These are phyloP conservation scores for Cheirogaleus medius DNA, from an alignment of 2,113 vertebrate genomes.

Conservation along the genomic window DNA sequence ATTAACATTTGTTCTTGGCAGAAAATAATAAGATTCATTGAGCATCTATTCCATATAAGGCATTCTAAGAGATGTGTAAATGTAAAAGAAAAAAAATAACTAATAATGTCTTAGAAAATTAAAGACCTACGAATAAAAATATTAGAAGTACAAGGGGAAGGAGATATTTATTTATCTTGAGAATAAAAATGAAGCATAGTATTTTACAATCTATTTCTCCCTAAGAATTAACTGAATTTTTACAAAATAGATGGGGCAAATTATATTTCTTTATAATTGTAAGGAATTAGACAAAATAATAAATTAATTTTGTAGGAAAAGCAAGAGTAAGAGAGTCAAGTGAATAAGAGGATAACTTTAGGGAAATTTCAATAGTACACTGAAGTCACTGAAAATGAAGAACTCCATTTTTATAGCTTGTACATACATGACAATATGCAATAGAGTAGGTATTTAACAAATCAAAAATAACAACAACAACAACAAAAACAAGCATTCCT, in stretches of 20 bases:
- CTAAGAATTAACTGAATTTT: neutral
- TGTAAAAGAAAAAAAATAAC: neutral
- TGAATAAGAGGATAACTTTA: neutral
- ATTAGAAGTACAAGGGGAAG: neutral
- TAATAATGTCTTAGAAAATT: neutral
- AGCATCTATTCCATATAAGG: neutral
- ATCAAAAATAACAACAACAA: no score
- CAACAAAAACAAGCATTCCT: neutral
- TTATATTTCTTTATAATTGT: neutral
- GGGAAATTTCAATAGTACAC: neutral
- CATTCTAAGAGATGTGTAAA: neutral
- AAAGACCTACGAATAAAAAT: neutral
- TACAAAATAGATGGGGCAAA: neutral
- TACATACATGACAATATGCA: neutral
- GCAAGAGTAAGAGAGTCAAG: neutral
- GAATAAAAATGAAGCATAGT: neutral
- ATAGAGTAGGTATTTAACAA: neutral
- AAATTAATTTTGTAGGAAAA: neutral
- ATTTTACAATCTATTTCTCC: neutral
- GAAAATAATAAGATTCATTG: neutral
- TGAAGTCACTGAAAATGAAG: neutral
- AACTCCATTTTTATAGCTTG: neutral
- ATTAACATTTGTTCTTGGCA: neutral
- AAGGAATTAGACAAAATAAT: neutral
- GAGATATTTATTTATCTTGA: neutral